Conservation (phyloP, 2,797 vertebrate species). For the Petrocephalus schoutedeni region DNA sequence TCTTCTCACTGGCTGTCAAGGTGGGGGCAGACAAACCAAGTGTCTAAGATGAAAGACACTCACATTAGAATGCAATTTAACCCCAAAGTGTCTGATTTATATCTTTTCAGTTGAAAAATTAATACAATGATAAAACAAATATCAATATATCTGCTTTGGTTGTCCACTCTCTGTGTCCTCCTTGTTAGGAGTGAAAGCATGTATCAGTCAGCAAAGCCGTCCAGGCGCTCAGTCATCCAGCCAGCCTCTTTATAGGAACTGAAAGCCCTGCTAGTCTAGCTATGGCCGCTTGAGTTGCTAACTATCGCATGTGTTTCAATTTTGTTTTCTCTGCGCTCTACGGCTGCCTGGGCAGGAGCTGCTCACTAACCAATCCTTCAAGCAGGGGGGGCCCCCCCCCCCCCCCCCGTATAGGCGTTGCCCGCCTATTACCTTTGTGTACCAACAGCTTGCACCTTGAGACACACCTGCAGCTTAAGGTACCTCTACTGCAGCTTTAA, state of each 20-base stretch:
- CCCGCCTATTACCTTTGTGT: neutral
- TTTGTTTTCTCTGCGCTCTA: constrained; percentile 59
- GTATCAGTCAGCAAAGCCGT: constrained; percentile 34
- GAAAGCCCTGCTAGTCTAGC: constrained; percentile 40
- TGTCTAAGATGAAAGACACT: neutral
- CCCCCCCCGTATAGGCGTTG: neutral
- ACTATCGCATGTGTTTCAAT: constrained; percentile 66
- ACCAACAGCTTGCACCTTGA: neutral
- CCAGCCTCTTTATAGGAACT: constrained; percentile 33
- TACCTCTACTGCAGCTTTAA: neutral
- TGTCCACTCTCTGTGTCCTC: neutral
- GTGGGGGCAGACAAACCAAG: neutral
- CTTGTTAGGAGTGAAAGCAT: neutral
- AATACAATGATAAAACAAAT: neutral
- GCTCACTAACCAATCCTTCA: constrained; percentile 91
- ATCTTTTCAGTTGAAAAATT: neutral
- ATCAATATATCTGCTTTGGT: neutral
- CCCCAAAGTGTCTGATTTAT: neutral
- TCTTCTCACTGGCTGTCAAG: neutral
- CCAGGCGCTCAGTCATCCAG: constrained; percentile 31
- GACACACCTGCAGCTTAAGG: neutral
- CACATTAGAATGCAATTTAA: neutral
- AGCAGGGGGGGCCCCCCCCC: constrained; percentile 76
- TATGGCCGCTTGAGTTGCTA: constrained; percentile 55
- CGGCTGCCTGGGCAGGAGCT: constrained; percentile 82